A percentile compares a stretch with the other conserved stretches of the same genome.
Conservation (phyloP, 2,888 invertebrate species). For the Limulus polyphemus region DNA sequence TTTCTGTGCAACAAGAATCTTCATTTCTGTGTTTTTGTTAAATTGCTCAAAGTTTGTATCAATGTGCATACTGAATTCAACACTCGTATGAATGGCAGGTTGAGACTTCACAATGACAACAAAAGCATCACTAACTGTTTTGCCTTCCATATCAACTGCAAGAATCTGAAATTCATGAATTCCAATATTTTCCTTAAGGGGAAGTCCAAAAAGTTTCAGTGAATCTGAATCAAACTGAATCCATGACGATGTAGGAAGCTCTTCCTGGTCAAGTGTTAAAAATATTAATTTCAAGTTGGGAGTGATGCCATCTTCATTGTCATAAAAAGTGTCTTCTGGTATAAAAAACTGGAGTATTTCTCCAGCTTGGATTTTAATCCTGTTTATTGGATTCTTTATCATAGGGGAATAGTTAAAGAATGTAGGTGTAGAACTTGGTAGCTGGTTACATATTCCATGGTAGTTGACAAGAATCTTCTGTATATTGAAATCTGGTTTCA, state of each 20-base stretch:
- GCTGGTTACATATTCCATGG: conserved; percentile 32
- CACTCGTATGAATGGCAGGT: conserved; percentile 9
- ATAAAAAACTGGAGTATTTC: conserved; percentile 64
- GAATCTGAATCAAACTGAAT: conserved; percentile 64
- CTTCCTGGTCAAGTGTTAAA: conserved; percentile 51
- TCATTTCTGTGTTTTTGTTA: conserved; percentile 29
- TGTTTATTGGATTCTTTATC: conserved; percentile 69
- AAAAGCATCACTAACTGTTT: conserved; percentile 55
- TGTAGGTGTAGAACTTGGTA: conserved; percentile 14
- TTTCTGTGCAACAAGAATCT: conserved; percentile 40
- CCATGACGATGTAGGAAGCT: conserved; percentile 59
- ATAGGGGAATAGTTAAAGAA: conserved; percentile 43
- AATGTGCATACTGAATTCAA: conserved; percentile 64
- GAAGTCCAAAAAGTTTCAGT: conserved; percentile 70
- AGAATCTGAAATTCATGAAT: conserved; percentile 51
- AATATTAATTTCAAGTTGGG: conserved; percentile 53
- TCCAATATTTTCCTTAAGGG: conserved; percentile 51
- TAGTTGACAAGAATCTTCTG: conserved; percentile 53
- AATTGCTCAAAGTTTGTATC: conserved; percentile 41
- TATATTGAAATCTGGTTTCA: conserved; percentile 53
- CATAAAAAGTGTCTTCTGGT: conserved; percentile 63
- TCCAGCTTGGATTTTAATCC: conserved; percentile 66
- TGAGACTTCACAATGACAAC: conserved; percentile 14
- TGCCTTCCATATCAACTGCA: conserved; percentile 65
- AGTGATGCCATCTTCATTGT: conserved; percentile 65